These are phyloP conservation scores for Labeo rohita DNA, from an alignment of 2,113 vertebrate species.

Conservation along the genomic window DNA sequence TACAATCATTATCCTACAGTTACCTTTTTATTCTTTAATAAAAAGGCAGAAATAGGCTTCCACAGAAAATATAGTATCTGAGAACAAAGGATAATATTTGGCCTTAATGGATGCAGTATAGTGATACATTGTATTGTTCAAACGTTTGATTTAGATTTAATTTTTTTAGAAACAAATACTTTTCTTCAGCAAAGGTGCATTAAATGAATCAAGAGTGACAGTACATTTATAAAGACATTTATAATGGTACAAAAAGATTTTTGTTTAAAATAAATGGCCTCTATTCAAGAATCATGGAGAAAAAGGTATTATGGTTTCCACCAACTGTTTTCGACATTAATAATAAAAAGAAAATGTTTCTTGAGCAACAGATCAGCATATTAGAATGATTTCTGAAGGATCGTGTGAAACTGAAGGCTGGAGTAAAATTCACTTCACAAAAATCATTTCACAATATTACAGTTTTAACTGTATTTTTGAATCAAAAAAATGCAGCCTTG, in stretches of 20 bases:
- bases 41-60: background rate
- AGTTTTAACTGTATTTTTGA: background rate
- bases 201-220: background rate
- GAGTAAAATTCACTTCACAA: background rate
- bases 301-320: background rate
- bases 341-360: background rate
- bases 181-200: background rate
- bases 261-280: background rate
- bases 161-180: background rate
- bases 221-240: too few species aligned
- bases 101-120: background rate
- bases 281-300: background rate
- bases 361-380: background rate
- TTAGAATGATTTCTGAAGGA: background rate
- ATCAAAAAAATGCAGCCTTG: background rate
- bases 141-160: too few species aligned
- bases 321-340: background rate
- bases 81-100: background rate
- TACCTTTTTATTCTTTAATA: background rate
- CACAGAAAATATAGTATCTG: background rate
- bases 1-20: background rate
- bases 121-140: background rate
- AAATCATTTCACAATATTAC: background rate
- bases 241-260: background rate
- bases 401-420: background rate